These are phyloP conservation scores for Cepaea hortensis DNA, from an alignment of 2,888 invertebrate genomes.

Conservation along the genomic window DNA sequence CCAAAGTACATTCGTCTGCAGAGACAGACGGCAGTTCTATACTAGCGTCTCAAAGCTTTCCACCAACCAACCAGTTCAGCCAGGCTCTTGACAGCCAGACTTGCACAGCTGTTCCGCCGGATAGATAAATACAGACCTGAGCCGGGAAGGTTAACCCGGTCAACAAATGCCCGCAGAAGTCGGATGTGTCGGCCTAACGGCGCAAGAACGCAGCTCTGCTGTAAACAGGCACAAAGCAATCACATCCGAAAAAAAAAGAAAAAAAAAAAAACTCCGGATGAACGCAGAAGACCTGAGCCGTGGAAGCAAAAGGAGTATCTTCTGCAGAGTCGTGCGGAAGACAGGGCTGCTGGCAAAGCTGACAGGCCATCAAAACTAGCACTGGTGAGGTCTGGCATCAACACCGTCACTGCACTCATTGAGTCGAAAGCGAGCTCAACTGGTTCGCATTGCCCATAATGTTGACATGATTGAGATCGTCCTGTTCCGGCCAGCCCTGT, in stretches of 20 bases:
- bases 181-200: too few relatives aligned
- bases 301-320: slow-evolving; percentile 92
- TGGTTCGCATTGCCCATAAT: slow-evolving; percentile 98
- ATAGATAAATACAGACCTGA: slow-evolving; percentile 98
- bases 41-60: slow-evolving; percentile 97
- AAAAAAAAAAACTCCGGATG: too few relatives aligned
- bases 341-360: slow-evolving; percentile 85
- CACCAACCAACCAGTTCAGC: slow-evolving; percentile 98
- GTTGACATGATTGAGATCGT: slow-evolving; percentile 99
- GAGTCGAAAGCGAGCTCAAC: slow-evolving; percentile 99
- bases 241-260: too few relatives aligned
- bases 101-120: slow-evolving; percentile 96
- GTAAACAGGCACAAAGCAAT: too few relatives aligned
- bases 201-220: too few relatives aligned
- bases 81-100: slow-evolving; percentile 97
- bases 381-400: too few relatives aligned
- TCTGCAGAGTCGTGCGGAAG: slow-evolving; percentile 92
- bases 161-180: too few relatives aligned
- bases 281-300: too few relatives aligned
- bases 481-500: slow-evolving; percentile 96
- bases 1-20: slow-evolving; percentile 99
- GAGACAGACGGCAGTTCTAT: slow-evolving; percentile 94
- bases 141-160: too few relatives aligned
- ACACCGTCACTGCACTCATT: too few relatives aligned
- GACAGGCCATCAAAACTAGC: slow-evolving; percentile 93